Percentiles rank a stretch among this genome's conserved stretches.
phyloP scores from a whole-genome alignment of 2,888 invertebrate species.

The Neria commutata region DNA sequence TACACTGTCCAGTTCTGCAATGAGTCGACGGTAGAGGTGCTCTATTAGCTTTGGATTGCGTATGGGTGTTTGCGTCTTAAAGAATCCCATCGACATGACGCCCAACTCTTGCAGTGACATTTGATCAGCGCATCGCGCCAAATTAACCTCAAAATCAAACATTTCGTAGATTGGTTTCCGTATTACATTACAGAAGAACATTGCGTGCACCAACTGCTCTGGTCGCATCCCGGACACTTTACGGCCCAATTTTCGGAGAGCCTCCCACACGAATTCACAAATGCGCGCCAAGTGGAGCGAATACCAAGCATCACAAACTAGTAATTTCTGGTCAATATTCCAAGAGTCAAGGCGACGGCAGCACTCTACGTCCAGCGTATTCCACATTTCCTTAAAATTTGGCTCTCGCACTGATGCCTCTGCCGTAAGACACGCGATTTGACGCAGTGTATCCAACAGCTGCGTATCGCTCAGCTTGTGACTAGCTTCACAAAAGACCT shows the following conservation, averaged over 20 bases:
- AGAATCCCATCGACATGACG: conserved; percentile 77
- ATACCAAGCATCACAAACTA: conserved; percentile 71
- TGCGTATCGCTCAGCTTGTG: conserved; percentile 66
- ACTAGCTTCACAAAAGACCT: conserved; percentile 63
- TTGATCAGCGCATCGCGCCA: conserved; percentile 64
- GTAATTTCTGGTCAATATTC: conserved; percentile 65
- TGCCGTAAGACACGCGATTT: conserved; percentile 65
- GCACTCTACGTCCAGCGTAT: conserved; percentile 72
- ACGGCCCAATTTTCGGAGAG: conserved; percentile 65
- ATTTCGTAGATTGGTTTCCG: conserved; percentile 67
- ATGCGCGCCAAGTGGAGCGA: conserved; percentile 65
- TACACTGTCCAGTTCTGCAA: conserved; percentile 64
- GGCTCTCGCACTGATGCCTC: conserved; percentile 64
- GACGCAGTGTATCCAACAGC: conserved; percentile 64
- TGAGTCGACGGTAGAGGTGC: conserved; percentile 65
- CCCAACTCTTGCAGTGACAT: conserved; percentile 72
- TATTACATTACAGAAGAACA: conserved; percentile 71
- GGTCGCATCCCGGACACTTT: conserved; percentile 68
- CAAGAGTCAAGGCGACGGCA: conserved; percentile 63
- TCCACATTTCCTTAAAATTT: conserved; percentile 72
- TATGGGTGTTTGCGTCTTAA: conserved; percentile 74
- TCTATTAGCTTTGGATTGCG: conserved; percentile 63
- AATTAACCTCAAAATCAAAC: conserved; percentile 70
- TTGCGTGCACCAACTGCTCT: conserved; percentile 69
- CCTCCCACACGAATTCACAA: conserved; percentile 66